Base-by-base conservation (phyloP, 64 coral and sea anemone genomes). In the Orbicella faveolata region DNA sequence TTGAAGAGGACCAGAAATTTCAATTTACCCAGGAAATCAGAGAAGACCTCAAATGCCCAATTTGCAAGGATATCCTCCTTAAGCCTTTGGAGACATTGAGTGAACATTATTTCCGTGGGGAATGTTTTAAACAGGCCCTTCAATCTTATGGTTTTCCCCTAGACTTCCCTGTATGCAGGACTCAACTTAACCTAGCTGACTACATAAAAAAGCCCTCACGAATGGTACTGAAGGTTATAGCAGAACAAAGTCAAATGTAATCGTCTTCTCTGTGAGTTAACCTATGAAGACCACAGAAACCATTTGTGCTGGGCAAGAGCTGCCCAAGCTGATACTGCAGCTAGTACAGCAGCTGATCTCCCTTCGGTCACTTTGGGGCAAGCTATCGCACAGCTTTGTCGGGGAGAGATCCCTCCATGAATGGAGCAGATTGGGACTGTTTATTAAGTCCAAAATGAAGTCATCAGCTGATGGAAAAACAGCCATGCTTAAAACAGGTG, bases 401-500 rank as follows among this genome's bases (percentile, higher is more conserved):
- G 76, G 53, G 86, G 73, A 30, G 76, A 55, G 55, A 75, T 88
- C 30, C 30, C 41, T 16, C 35, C 52, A 75, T 67, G 74, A 26
- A 61, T 74, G 39, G 48, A 88, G 61, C 70, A 52, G 68, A 75
- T 70, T 26, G 73, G 72, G 6, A 88, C 52, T 88, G 69, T 88
- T 63, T 17, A 15, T 87, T 30, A 55, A 61, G 70, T 73, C 74
- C 73, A 77, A 88, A 68, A 53, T 88, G 23, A 77, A 88, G 74
- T 37, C 67, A 63, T 72, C 23, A 14, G 34, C 67, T 39, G 26
- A 77, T 20, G 87, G 54, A 6, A 77, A 76, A 13, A 36, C 77
- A 59, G 74, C 52, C 52, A 53, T 76, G 25, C 64, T 73, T 36
- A 88, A 64, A 76, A 88, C 87, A 77, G 54, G 33, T 77, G 87